Evolutionary conservation across 1,140 invertebrate genomes (phyloP), one percentile per base, ranked within the genome.

Genomic region (Meloidogyne floridensis): DNA sequence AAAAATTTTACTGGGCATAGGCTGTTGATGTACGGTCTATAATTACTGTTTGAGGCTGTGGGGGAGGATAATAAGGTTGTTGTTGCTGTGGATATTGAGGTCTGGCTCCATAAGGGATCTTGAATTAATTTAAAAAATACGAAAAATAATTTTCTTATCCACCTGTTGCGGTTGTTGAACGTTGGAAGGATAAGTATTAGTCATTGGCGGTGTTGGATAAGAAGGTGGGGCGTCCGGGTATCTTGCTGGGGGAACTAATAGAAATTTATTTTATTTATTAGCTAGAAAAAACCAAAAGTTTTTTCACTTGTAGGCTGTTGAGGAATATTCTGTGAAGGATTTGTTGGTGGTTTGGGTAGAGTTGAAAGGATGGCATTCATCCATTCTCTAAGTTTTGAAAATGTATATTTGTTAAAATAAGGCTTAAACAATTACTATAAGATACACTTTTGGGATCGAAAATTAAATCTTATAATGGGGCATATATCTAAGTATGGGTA

Each of bases 311-410:
- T 10, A n/a, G 42, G 13, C 5, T 74, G 32, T 43, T 54, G 83
- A 42, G 69, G 59, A 32, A 56, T 51, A 65, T n/a, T 51, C 47
- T 82, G 80, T 15, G 8, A 10, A 20, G 43, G 69, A 18, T 18
- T 15, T 42, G 80, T 54, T n/a, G 59, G 85, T n/a, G 84, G 85
- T 56, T 81, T 86, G 1, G 86, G 86, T 18, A 87, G 65, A 69
- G 85, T 89, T n/a, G 81, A 85, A 11, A 86, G 77, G 51, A 87
- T 89, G 20, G 83, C 87, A n/a, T 77, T 86, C 56, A 87, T 87
- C 86, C 86, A 87, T 20, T 74, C 72, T 75, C 83, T 84, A 18
- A 75, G 7, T 47, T 82, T 71, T 42, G 13, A 73, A 20, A 81
- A 54, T 32, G 32, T 32, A 54, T 32, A 73, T 65, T 74, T 69